Evolutionary conservation across 30 jellyfish, hydroid and myxozoan species (phyloP).

Genomic region (Aurelia sp.): DNA sequence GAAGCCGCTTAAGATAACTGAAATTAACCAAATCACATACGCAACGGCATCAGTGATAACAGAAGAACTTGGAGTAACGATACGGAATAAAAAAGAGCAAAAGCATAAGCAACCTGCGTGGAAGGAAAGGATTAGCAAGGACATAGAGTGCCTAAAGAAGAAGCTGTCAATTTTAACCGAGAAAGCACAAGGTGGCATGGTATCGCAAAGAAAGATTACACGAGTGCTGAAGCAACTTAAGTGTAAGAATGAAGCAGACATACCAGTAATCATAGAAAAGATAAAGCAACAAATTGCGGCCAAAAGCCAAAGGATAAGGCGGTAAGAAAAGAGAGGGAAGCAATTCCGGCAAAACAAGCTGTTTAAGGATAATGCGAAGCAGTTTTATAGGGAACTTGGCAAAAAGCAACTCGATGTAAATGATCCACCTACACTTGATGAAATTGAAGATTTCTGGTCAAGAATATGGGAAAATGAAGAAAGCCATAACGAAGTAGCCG

Average conservation of each 20-base stretch:
- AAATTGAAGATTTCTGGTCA: neutral
- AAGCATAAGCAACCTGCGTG: constrained; percentile 27
- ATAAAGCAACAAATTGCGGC: constrained; percentile 25
- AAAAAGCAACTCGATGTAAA: too few species aligned
- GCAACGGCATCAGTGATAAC: constrained; percentile 5
- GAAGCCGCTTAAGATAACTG: neutral
- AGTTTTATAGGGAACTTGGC: too few species aligned
- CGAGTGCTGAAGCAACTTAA: neutral
- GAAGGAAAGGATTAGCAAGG: constrained; percentile 22
- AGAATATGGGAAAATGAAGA: constrained; percentile 1
- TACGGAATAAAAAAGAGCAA: neutral
- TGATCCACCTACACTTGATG: neutral
- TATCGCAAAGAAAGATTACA: constrained; percentile 1
- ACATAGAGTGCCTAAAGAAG: constrained; percentile 10
- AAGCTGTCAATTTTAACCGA: constrained; percentile 11
- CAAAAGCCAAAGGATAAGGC: constrained; percentile 18
- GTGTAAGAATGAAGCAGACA: neutral
- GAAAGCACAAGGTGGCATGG: constrained; percentile 11
- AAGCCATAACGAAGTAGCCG: neutral
- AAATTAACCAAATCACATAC: constrained; percentile 1
- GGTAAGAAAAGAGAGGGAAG: neutral
- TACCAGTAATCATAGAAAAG: constrained; percentile 16
- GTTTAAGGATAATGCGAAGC: neutral
- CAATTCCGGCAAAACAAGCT: neutral
- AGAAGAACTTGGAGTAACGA: neutral